Evolutionary conservation across 2,797 vertebrate genomes (phyloP).

Genomic region (Ptychadena robeensis): DNA sequence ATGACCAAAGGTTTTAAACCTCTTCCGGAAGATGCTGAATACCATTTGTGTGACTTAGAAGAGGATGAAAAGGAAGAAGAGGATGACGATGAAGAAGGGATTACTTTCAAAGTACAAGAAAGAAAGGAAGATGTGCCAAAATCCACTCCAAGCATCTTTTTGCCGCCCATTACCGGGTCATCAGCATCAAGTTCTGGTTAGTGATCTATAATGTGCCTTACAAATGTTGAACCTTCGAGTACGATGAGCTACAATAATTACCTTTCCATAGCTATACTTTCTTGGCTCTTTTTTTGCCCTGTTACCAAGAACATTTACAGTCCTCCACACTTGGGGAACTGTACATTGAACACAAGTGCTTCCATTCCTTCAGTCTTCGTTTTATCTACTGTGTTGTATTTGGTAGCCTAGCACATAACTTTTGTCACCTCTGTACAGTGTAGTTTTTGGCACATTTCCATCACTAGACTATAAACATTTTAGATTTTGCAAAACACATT

Average conservation of each 20-base stretch:
- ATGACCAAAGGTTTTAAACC: slow-evolving; percentile 94
- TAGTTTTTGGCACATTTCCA: not conserved
- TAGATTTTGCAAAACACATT: not conserved
- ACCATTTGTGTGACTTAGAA: slow-evolving; percentile 90
- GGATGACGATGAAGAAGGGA: slow-evolving; percentile 75
- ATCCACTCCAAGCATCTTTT: slow-evolving; percentile 72
- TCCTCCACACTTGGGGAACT: too few relatives aligned
- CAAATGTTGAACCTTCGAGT: not conserved
- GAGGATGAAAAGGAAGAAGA: slow-evolving; percentile 86
- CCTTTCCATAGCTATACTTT: not conserved
- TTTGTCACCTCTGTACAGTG: not conserved
- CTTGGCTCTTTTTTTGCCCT: too few relatives aligned
- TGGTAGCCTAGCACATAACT: not conserved
- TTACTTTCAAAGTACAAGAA: slow-evolving; percentile 86
- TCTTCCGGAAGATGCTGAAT: slow-evolving; percentile 79
- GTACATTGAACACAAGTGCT: too few relatives aligned
- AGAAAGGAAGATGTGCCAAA: slow-evolving; percentile 71
- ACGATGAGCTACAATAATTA: not conserved
- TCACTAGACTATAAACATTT: not conserved
- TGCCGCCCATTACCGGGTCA: slow-evolving; percentile 71
- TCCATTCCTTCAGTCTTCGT: not conserved
- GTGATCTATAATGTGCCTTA: slow-evolving; percentile 6
- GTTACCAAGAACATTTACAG: too few relatives aligned
- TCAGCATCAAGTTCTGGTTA: slow-evolving; percentile 74
- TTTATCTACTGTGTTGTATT: not conserved